Evolutionary conservation across 2,113 vertebrate genomes (phyloP), one percentile per base, ranked within the genome.

Genomic region (Erythrocebus patas): DNA sequence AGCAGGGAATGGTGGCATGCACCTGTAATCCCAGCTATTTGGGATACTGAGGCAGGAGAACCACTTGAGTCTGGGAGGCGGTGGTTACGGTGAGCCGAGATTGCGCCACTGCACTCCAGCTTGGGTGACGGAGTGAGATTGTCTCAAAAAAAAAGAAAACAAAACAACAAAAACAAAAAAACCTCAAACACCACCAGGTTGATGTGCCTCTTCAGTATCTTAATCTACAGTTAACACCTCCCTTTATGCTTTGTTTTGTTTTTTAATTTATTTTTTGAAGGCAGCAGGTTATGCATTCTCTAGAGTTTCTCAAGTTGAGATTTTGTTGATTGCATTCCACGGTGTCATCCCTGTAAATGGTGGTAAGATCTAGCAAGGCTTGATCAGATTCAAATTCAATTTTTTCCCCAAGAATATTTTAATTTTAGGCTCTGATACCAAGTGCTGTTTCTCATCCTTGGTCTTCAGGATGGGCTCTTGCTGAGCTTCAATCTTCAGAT

Each of bases 251-350:
- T 13, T 20, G 52, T 55, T 55, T 55, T 55, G 18, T 55, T 55
- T 70, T 80, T 35, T n/a, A 75, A 72, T 88, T 78, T 87, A 22
- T 84, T 82, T 83, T 12, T 95, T 83, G 61, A 73, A 93, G 52
- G 22, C 30, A 64, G 18, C 20, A 93, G 27, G 5, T 35, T 66
- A 59, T 92, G 82, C 32, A 35, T 89, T 27, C 40, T 27, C 40
- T 30, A 73, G 38, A 87, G 8, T 85, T 72, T 90, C 45, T 90
- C 13, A 35, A 10, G 20, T 35, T 55, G 35, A 8, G 45, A n/a
- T 68, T 80, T 61, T 78, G 13, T 27, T 52, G 14, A 76, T 59
- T 87, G 0, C 5, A 66, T 57, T 79, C 38, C 32, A 16, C 86
- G 11, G 5, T 79, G 20, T 48, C 25, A 84, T 25, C 17, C 43